These are phyloP conservation scores for Centropristis striata DNA, from an alignment of 2,113 vertebrate species.

Conservation along the genomic window DNA sequence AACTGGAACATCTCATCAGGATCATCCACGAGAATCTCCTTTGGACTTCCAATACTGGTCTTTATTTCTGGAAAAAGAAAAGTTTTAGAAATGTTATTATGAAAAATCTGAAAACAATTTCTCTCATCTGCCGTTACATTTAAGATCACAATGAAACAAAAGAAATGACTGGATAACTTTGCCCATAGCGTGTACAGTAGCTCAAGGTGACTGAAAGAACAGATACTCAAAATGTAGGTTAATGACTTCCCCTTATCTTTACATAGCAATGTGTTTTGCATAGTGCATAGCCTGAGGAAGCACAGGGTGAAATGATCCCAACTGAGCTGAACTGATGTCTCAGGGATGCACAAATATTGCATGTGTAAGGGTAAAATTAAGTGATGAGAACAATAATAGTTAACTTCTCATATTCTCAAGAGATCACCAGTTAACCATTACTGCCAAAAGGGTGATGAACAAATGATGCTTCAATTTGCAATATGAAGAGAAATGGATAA, in stretches of 20 bases:
- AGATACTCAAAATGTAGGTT: no score
- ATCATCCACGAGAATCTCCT: slow-evolving; percentile 84
- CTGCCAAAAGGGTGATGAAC: background rate
- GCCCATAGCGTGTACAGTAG: background rate
- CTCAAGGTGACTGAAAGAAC: no score
- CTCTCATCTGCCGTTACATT: background rate
- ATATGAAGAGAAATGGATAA: background rate
- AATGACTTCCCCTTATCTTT: no score
- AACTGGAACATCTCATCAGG: slow-evolving; percentile 84
- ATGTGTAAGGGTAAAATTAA: no score
- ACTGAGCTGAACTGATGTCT: background rate
- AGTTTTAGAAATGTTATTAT: background rate
- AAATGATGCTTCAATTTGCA: background rate
- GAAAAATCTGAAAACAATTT: background rate
- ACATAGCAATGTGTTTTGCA: no score
- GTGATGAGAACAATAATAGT: background rate
- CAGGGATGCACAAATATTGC: no score
- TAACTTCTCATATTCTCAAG: background rate
- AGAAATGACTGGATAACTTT: no score
- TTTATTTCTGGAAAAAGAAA: slow-evolving; percentile 77
- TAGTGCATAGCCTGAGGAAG: background rate
- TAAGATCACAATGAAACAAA: background rate
- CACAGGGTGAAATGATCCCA: background rate
- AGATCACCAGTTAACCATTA: background rate
- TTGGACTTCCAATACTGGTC: slow-evolving; percentile 78